Evolutionary conservation across 2,888 invertebrate species (phyloP), one percentile per base, ranked within the genome.

Genomic region (Trichacis sp.): DNA sequence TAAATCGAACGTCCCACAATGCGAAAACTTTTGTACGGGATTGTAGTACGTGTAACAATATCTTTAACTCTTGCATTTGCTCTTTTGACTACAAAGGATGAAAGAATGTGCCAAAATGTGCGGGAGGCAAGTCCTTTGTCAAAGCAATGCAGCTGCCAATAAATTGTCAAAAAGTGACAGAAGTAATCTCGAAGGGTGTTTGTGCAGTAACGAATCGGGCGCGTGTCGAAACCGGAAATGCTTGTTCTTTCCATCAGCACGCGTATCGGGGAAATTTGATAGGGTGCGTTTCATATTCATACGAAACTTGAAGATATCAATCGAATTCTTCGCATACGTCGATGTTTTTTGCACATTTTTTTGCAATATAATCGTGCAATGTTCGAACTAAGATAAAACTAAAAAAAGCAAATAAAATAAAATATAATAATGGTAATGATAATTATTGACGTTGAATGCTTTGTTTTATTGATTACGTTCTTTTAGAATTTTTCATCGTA

Each of bases 151-250:
- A 68, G 64, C 68, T 68, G 68, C 38, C 51, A 55, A 38, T 19
- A 50, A 64, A 56, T 52, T 53, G 49, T 62, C 36, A 36, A 36
- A 36, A 15, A 62, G 66, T 64, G 59, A 69, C 52, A 38, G 42
- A 60, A 66, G 56, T 63, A 42, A 59, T 46, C 53, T 58, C 63
- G 53, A 71, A 69, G 57, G 64, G 69, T 69, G 75, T 75, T 74
- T 73, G 73, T 70, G 55, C 61, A 69, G 73, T 73, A 74, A 74
- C 67, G 52, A 68, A 73, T 69, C 64, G 70, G 73, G 68, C 76
- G 69, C 76, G 76, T 74, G 75, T 68, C 75, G 60, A 64, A 49
- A 47, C 73, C 76, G 76, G 76, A 76, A 76, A 69, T 67, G 60
- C 57, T 57, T 68, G 70, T 58, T 70, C 62, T 70, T 74, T 73